Base-by-base conservation (phyloP, 1,140 invertebrate species). In the Hyposmocoma kahamanoa region DNA sequence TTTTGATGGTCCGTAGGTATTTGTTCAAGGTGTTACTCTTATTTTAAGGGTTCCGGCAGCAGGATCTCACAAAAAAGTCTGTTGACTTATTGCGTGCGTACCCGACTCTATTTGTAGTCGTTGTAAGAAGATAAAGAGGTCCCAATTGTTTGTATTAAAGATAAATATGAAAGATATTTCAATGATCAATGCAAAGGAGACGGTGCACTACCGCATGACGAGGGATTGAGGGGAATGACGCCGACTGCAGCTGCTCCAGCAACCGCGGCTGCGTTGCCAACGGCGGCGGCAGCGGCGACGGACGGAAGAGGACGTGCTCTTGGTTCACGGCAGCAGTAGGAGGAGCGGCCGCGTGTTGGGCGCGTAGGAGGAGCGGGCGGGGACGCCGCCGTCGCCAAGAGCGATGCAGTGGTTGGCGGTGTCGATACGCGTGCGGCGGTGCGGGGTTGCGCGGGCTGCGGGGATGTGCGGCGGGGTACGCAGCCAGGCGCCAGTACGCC, bases 361-460 rank as follows among this genome's bases (percentile, higher is more conserved):
- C 24, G 50, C 43, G 56, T 41, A 44, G 36, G 55, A 28, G 42
- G 42, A 42, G 48, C 57, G 55, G 18, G 56, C 36, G 57, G 42
- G 47, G 48, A 49, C 45, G 61, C 61, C 56, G 56, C 51, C 64
- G 50, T 58, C 41, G 59, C 39, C 48, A 51, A 32, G 52, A 44
- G 64, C 67, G 76, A 63, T 75, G 73, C 68, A 72, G 72, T 72
- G 67, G 72, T 72, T 62, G 64, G 62, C 67, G 72, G 68, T 81
- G 72, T 78, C 75, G 73, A 79, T 77, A 73, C 74, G 76, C 56
- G 74, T 68, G 68, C 62, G 65, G 70, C 52, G 51, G 48, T 26
- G 32, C 24, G 20, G 48, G 50, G 64, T 50, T 46, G 52, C 43
- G 50, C 26, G 42, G 49, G 51, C 44, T 47, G 60, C 42, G 53